Evolutionary conservation across 1,140 invertebrate species (phyloP).

Genomic region (Drosophila willistoni): DNA sequence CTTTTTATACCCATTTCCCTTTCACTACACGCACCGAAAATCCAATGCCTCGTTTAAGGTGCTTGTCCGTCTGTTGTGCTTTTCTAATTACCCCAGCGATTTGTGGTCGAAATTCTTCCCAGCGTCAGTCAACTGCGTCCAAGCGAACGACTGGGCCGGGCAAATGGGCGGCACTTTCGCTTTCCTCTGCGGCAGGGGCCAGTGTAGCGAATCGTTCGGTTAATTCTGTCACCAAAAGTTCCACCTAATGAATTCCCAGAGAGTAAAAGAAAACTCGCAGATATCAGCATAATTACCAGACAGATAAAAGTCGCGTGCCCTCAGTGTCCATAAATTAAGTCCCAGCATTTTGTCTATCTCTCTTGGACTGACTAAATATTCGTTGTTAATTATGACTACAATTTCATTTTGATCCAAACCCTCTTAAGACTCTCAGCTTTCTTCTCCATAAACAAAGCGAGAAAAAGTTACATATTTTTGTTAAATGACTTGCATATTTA

Average conservation of each 20-base stretch:
- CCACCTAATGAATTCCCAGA: conserved; percentile 56
- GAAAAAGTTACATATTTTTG: conserved; percentile 42
- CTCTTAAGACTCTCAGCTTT: conserved; percentile 34
- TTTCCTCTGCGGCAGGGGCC: conserved; percentile 58
- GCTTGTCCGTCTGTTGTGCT: conserved; percentile 47
- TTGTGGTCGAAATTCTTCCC: conserved; percentile 81
- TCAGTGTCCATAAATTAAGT: conserved; percentile 54
- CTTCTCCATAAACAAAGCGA: conserved; percentile 23
- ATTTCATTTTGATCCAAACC: conserved; percentile 42
- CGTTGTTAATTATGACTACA: conserved; percentile 61
- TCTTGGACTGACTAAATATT: conserved; percentile 53
- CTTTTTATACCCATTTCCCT: conserved; percentile 74
- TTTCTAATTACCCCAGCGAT: conserved; percentile 76
- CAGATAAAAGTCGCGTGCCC: conserved; percentile 68
- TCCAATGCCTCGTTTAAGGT: conserved; percentile 55
- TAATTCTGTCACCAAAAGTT: conserved; percentile 69
- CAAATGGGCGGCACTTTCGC: conserved; percentile 72
- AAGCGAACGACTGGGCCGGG: conserved; percentile 36
- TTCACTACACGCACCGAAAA: conserved; percentile 62
- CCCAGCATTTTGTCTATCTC: conserved; percentile 37
- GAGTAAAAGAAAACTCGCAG: conserved; percentile 51
- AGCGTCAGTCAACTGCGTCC: conserved; percentile 77
- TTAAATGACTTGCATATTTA: conserved; percentile 22
- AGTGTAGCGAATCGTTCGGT: conserved; percentile 56
- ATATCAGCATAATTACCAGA: conserved; percentile 58